A percentile compares a stretch with the other conserved stretches of the same genome.
Evolutionary conservation across 1,140 invertebrate genomes (phyloP).

Genomic region (Drosophila serrata): DNA sequence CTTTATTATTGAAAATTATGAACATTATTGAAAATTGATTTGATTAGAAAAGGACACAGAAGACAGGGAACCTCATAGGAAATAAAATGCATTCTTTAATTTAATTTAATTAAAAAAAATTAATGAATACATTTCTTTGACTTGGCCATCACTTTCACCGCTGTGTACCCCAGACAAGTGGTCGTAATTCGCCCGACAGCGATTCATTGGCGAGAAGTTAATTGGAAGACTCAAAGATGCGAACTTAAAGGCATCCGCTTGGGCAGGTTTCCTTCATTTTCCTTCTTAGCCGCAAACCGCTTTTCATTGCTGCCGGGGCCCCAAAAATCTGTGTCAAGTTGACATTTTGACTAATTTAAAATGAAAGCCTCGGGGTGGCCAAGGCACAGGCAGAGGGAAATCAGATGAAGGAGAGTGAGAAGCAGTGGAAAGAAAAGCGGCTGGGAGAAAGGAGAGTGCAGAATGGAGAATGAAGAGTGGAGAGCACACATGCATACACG

Average conservation of each 20-base stretch:
- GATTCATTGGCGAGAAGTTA: constrained; percentile 35
- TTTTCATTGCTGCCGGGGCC: constrained; percentile 49
- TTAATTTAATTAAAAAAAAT: no score
- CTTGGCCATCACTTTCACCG: constrained; percentile 2
- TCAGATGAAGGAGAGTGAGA: neutral
- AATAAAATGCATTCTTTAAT: no score
- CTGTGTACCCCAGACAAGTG: constrained; percentile 7
- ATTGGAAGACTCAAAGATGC: constrained; percentile 43
- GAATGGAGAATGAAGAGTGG: neutral
- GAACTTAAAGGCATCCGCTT: constrained; percentile 37
- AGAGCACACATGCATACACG: constrained; percentile 10
- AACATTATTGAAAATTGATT: no score
- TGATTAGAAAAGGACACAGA: no score
- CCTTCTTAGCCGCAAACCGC: constrained; percentile 44
- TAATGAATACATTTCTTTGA: no score
- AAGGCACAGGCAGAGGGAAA: constrained; percentile 17
- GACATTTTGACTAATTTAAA: constrained; percentile 83
- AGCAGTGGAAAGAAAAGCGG: neutral
- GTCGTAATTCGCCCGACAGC: constrained; percentile 7
- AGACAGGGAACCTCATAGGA: no score
- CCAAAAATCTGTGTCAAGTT: constrained; percentile 80
- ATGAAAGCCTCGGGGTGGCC: constrained; percentile 46
- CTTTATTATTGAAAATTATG: no score
- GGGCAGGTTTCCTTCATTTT: constrained; percentile 21
- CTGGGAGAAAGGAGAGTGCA: constrained; percentile 3